These are phyloP conservation scores for Leucoma salicis DNA, from an alignment of 2,888 invertebrate species.

Conservation along the genomic window DNA sequence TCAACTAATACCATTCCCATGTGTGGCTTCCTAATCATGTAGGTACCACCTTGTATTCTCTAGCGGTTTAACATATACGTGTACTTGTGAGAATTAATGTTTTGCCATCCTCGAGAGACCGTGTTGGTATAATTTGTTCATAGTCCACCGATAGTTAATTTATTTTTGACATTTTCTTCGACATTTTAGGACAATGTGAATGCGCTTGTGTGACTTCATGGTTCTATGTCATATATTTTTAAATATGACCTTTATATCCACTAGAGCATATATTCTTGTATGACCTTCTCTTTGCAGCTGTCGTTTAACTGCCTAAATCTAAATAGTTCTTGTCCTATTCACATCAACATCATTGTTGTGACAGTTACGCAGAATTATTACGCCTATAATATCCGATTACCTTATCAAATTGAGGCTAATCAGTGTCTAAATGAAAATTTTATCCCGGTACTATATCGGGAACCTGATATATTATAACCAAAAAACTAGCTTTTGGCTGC, in stretches of 20 bases:
- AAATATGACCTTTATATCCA: constrained; percentile 19
- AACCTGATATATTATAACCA: no score
- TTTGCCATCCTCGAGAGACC: constrained; percentile 1
- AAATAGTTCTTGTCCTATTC: no score
- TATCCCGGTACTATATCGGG: no score
- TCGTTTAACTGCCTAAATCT: no score
- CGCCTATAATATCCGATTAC: constrained; percentile 2
- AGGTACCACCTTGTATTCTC: constrained; percentile 15
- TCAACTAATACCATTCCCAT: constrained; percentile 18
- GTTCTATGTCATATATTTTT: constrained; percentile 16
- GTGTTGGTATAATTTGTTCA: constrained; percentile 5
- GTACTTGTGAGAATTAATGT: constrained; percentile 12
- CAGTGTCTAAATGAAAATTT: constrained; percentile 3
- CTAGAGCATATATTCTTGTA: constrained; percentile 17
- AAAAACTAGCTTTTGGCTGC: no score
- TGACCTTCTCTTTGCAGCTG: constrained; percentile 19
- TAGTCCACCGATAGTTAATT: constrained; percentile 18
- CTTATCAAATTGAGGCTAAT: constrained; percentile 7
- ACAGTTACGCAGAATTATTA: background rate
- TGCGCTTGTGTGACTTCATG: constrained; percentile 19
- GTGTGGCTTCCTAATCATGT: constrained; percentile 29
- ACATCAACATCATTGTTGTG: background rate
- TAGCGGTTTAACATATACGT: constrained; percentile 18
- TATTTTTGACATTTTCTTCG: constrained; percentile 11
- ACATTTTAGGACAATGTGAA: constrained; percentile 13